Evolutionary conservation across 2,113 vertebrate species (phyloP).

Genomic region (Hemibagrus wyckioides): DNA sequence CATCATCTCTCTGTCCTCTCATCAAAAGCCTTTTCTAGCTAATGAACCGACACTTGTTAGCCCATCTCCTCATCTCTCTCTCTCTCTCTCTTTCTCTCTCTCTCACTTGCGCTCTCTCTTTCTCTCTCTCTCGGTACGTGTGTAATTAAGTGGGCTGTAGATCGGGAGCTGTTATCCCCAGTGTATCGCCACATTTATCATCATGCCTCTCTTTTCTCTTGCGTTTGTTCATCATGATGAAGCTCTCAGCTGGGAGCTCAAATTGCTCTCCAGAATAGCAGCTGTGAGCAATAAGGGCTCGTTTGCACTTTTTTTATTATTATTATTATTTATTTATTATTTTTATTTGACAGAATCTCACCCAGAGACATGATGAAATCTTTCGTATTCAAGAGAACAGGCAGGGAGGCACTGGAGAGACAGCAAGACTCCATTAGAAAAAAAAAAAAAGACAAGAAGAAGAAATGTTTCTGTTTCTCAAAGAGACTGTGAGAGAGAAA

Average conservation of each 20-base stretch:
- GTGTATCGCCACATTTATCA: conserved; percentile 57
- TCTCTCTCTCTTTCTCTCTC: conserved; percentile 10
- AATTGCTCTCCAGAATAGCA: conserved; percentile 52
- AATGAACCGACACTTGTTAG: conserved; percentile 48
- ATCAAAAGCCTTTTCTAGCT: conserved; percentile 36
- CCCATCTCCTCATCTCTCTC: conserved; percentile 18
- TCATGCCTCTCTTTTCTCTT: conserved; percentile 49
- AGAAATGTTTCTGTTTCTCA: conserved; percentile 10
- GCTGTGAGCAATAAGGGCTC: conserved; percentile 45
- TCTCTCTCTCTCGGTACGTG: conserved; percentile 46
- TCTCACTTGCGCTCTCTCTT: too few relatives aligned
- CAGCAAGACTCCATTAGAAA: conserved; percentile 24
- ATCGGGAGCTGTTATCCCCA: conserved; percentile 50
- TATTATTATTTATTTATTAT: neutral
- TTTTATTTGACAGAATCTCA: neutral
- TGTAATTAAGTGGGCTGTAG: conserved; percentile 62
- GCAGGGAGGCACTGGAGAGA: conserved; percentile 24
- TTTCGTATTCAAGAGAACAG: conserved; percentile 42
- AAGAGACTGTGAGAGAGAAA: neutral
- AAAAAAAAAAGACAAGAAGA: neutral
- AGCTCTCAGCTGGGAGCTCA: conserved; percentile 49
- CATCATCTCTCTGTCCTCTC: conserved; percentile 17
- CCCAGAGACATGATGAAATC: conserved; percentile 36
- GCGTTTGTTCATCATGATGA: conserved; percentile 57
- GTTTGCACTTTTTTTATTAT: conserved; percentile 39